These are phyloP conservation scores for Pachliopta kotzebuea DNA, from an alignment of 2,888 invertebrate species.

Conservation along the genomic window DNA sequence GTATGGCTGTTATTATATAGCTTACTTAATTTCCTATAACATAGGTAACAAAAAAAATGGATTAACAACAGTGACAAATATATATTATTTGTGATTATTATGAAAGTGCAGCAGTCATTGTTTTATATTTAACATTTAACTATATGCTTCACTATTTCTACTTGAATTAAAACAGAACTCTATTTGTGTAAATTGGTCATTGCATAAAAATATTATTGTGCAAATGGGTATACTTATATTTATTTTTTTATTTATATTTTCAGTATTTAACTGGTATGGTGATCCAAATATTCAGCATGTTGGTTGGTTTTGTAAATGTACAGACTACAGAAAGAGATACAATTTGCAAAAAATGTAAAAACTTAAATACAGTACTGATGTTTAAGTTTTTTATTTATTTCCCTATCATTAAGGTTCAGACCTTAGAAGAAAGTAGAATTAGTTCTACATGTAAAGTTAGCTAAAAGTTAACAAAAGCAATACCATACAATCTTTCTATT, in stretches of 20 bases:
- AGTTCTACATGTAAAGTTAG: too few species aligned
- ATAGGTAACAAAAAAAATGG: neutral
- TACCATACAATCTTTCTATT: too few species aligned
- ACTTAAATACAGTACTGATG: conserved; percentile 24
- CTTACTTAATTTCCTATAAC: neutral
- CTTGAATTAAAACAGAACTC: neutral
- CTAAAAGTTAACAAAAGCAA: too few species aligned
- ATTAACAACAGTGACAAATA: neutral
- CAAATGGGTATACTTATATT: conserved; percentile 8
- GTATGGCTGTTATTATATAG: neutral
- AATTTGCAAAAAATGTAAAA: conserved; percentile 16
- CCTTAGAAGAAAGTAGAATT: too few species aligned
- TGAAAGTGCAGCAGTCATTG: neutral
- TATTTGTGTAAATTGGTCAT: too few species aligned
- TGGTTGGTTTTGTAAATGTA: conserved; percentile 19
- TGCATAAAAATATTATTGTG: too few species aligned
- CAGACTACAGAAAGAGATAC: conserved; percentile 10
- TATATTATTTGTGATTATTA: neutral
- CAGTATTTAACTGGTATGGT: too few species aligned
- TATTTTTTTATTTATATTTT: conserved; percentile 11
- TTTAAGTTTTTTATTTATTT: conserved; percentile 3
- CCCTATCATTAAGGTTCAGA: neutral
- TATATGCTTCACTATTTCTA: conserved; percentile 1
- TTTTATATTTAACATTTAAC: neutral
- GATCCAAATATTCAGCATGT: conserved; percentile 1